Conservation (phyloP, 2,113 vertebrate genomes). For the Limanda limanda region DNA sequence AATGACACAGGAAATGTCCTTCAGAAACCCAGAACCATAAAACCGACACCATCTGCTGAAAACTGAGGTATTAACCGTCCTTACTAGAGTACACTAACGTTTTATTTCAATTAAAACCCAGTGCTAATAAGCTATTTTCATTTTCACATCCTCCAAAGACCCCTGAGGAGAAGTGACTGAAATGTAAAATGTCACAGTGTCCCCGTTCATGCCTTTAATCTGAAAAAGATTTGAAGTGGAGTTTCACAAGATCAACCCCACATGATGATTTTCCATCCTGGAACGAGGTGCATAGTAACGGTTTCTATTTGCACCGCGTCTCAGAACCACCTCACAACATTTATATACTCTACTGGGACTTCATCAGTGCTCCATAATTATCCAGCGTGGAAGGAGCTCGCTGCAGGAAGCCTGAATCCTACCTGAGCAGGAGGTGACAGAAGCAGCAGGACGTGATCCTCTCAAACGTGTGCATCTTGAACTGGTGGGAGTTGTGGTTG, state of each 20-base stretch:
- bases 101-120: conserved; percentile 19
- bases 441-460: conserved; percentile 89
- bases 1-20: conserved; percentile 42
- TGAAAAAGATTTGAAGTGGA: conserved; percentile 13
- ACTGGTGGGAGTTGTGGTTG: conserved; percentile 89
- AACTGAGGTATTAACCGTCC: not conserved
- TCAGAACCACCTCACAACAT: not conserved
- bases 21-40: conserved; percentile 35
- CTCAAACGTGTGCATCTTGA: conserved; percentile 93
- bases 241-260: conserved; percentile 16
- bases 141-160: not conserved
- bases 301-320: conserved; percentile 13
- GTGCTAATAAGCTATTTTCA: conserved; percentile 12
- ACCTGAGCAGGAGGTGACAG: conserved; percentile 93
- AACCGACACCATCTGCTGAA: not conserved
- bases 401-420: conserved; percentile 19
- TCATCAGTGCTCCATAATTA: not conserved
- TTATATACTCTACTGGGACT: not conserved
- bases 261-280: not conserved
- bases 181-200: conserved; percentile 24
- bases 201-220: conserved; percentile 13
- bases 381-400: not conserved
- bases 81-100: not conserved
- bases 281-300: conserved; percentile 1
- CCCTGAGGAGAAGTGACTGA: conserved; percentile 11